These are phyloP conservation scores for Epistrophe eligans DNA, from an alignment of 2,888 invertebrate species.

Conservation along the genomic window DNA sequence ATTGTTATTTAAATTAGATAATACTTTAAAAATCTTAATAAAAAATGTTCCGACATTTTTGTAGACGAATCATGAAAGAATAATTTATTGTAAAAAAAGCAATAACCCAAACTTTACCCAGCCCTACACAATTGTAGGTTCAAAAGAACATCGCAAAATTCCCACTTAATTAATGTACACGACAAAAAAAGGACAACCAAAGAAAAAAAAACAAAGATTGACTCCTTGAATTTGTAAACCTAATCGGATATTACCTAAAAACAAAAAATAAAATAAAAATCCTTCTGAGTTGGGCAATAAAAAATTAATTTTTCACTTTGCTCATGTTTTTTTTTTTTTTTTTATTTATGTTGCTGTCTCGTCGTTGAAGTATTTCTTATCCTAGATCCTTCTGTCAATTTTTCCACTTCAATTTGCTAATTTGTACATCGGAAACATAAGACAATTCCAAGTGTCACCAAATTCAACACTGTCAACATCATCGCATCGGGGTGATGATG, in stretches of 20 bases:
- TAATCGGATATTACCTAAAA: constrained; percentile 5
- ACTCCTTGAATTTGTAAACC: constrained; percentile 35
- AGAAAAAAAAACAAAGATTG: constrained; percentile 7
- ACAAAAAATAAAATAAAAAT: constrained; percentile 2
- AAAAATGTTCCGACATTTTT: not conserved
- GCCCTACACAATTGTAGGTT: not conserved
- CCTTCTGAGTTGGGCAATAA: constrained; percentile 8
- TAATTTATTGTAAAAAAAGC: not conserved
- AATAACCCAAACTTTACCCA: not conserved
- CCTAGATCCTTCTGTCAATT: constrained; percentile 36
- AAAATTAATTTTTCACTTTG: constrained; percentile 36
- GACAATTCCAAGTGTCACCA: constrained; percentile 65
- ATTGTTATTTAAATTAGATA: no score
- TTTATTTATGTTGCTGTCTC: not conserved
- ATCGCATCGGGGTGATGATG: not conserved
- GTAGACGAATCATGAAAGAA: not conserved
- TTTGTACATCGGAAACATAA: constrained; percentile 60
- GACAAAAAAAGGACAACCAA: constrained; percentile 1
- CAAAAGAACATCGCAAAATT: not conserved
- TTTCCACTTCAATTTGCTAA: constrained; percentile 68
- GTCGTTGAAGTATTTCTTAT: not conserved
- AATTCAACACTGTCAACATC: constrained; percentile 32
- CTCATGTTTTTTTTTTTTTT: constrained; percentile 1
- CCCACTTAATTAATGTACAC: constrained; percentile 54
- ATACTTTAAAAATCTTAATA: not conserved